Evolutionary conservation across 2,797 vertebrate species (phyloP).

Genomic region (Ara ararauna): DNA sequence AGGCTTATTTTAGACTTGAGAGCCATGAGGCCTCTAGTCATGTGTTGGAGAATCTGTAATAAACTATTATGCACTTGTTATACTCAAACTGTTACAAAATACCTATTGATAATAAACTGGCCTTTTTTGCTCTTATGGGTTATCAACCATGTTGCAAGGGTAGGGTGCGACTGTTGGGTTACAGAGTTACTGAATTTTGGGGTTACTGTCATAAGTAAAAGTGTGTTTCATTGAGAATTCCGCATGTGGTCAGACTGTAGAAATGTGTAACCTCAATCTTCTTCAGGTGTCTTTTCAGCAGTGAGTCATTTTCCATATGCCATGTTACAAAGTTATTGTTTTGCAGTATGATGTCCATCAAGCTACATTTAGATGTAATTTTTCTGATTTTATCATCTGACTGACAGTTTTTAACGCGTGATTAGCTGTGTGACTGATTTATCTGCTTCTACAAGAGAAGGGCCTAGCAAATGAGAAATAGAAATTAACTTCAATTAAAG

Average conservation of each 20-base stretch:
- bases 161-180: not conserved
- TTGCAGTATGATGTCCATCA: not conserved
- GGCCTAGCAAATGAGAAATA: not conserved
- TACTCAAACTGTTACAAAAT: not conserved
- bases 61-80: not conserved
- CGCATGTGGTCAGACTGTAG: not conserved
- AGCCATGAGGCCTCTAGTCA: not conserved
- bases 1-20: not conserved
- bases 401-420: not conserved
- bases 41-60: not conserved
- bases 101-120: not conserved
- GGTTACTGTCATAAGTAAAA: not conserved
- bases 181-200: not conserved
- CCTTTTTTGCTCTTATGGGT: not conserved
- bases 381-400: not conserved
- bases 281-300: not conserved
- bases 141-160: not conserved
- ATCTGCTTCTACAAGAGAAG: not conserved
- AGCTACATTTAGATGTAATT: not conserved
- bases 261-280: not conserved
- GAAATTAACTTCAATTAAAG: not conserved
- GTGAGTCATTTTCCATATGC: not conserved
- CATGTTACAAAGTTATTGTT: not conserved
- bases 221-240: not conserved
- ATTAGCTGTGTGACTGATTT: not conserved